Base-by-base conservation (phyloP, 2,797 vertebrate species). In the Gallinago nigripennis region DNA sequence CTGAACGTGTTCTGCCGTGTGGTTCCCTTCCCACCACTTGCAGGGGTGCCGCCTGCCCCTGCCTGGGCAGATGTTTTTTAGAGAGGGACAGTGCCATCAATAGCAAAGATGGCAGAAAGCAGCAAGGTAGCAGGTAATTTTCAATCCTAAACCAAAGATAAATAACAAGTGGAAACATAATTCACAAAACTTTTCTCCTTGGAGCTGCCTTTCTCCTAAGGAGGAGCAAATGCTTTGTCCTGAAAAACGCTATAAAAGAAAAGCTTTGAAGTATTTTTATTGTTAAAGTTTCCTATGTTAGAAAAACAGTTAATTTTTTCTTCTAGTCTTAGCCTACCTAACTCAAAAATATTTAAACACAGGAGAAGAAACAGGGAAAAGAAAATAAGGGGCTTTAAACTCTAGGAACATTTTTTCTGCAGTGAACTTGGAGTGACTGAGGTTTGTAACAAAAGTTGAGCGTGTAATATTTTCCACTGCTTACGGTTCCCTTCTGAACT, bases 381-480 rank as follows among this genome's bases (percentile, higher is more conserved):
- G 0, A 66, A 65, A 65, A 57, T n/a, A 69, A 88, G 43, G 48
- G 16, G 19, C 51, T 83, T 94, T 37, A 88, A 48, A 73, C 43
- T 92, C 46, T 61, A 78, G 53, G 73, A 92, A 80, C 16, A 30
- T 14, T 77, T 72, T 93, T 82, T 70, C 83, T 87, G 56, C 57
- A 71, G 43, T 89, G 89, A 95, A 95, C 91, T 88, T 23, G 2
- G 45, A 69, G 50, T 82, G 94, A 83, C 92, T 86, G 81, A 96
- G 69, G 68, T 94, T 85, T 0, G 3, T 92, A 91, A 96, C 63
- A 23, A 61, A 87, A 95, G 68, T 88, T 92, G 70, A 94, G 51
- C 21, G 4, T 79, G 92, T 96, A 97, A 97, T 86, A 96, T 93
- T 96, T 97, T 96, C 94, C 95, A 96, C 48, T 90, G 88, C 94